Base-by-base conservation (phyloP, 2,113 vertebrate species). In the Pangasianodon hypophthalmus region DNA sequence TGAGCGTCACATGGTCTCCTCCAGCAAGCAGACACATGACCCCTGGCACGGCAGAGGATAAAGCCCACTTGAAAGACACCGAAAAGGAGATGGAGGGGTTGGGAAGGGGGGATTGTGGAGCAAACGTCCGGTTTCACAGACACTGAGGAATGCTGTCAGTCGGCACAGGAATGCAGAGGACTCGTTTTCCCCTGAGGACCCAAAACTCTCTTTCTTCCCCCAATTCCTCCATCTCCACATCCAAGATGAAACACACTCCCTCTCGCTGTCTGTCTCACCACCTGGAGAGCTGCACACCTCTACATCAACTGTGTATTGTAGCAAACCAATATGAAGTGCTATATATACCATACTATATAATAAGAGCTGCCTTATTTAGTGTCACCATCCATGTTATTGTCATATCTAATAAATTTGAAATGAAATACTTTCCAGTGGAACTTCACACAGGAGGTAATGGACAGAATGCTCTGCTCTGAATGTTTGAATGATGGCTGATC, bases 11-110 rank as follows among this genome's bases (percentile, higher is more conserved):
- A 93, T 93, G 93, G 92, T 88, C 87, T 90, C 87, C 75, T 91
- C 89, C 88, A 90, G 91, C 93, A 93, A 91, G 90, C 91, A 93
- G 92, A 93, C 93, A 91, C 93, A 93, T 93, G 93, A 93, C 93
- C 93, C 91, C 79, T 92, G 91, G 91, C 91, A 90, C 88, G 89
- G 92, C 92, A 92, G 91, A 85, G 93, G 92, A 92, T 92, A 93
- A 93, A 93, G 91, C 93, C 91, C 92, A 92, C 92, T 91, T 91
- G 89, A 92, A 93, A 92, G 92, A 91, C 87, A 88, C 85, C 83
- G 90, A 88, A 88, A 90, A 73, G 82, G 90, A 92, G 90, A 86
- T 79, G 56, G 89, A 87, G 90, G 75, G 85, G 24, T 75, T 29
- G 73, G 83, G 75, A 71, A 13, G 58, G 84, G 24, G 79, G 90